phyloP scores from a whole-genome alignment of 2,888 invertebrate genomes.

The Leptura quadrifasciata region DNA sequence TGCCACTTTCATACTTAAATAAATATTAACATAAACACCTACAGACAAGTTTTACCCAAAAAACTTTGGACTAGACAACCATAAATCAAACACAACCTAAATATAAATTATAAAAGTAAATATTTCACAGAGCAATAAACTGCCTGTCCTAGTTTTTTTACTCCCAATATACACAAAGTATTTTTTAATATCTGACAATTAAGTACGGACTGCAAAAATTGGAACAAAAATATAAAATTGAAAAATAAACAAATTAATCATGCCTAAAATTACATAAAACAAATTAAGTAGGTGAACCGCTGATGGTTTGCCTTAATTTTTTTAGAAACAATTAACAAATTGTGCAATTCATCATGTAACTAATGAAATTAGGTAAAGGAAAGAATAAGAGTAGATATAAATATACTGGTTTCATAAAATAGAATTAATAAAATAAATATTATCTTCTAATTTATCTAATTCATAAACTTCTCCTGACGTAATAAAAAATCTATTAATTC shows the following conservation, averaged over 20 bases:
- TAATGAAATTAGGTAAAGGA: background rate
- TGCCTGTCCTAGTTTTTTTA: too few relatives aligned
- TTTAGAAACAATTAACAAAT: background rate
- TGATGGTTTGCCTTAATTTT: conserved; percentile 17
- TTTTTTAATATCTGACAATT: background rate
- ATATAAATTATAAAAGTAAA: too few relatives aligned
- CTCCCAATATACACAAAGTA: background rate
- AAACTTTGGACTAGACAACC: too few relatives aligned
- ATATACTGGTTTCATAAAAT: background rate
- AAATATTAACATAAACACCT: too few relatives aligned
- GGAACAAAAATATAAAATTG: background rate
- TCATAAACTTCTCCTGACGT: background rate
- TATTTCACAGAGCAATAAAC: too few relatives aligned
- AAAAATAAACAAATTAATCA: background rate
- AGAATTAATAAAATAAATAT: background rate
- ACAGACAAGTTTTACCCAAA: too few relatives aligned
- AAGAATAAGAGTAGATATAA: conserved; percentile 16
- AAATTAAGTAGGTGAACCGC: background rate
- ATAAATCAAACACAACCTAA: too few relatives aligned
- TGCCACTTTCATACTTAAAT: too few relatives aligned
- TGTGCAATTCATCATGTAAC: conserved; percentile 1
- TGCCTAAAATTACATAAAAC: conserved; percentile 6
- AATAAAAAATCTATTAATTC: background rate
- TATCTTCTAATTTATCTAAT: background rate
- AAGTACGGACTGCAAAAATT: background rate